Evolutionary conservation across 2,888 invertebrate species (phyloP).

Genomic region (Opisthograptis luteolata): DNA sequence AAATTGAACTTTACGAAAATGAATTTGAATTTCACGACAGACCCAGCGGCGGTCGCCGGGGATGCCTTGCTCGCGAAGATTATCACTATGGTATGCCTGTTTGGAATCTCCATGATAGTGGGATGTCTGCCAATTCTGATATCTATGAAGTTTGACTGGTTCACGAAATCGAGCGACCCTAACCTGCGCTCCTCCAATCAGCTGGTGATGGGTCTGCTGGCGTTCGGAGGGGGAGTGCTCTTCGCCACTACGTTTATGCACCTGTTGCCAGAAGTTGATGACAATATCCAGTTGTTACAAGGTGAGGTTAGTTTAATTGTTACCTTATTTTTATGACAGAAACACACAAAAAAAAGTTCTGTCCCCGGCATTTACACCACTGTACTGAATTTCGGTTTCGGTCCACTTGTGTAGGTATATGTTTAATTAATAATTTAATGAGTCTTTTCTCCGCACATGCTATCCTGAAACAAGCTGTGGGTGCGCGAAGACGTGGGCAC

Average conservation of each 20-base stretch:
- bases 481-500: slow-evolving; percentile 17
- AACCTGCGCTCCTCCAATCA: slow-evolving; percentile 78
- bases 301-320: slow-evolving; percentile 55
- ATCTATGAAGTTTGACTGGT: slow-evolving; percentile 87
- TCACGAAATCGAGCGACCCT: slow-evolving; percentile 65
- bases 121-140: slow-evolving; percentile 91
- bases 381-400: background rate
- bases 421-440: slow-evolving; percentile 15
- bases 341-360: background rate
- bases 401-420: slow-evolving; percentile 5
- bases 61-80: slow-evolving; percentile 88
- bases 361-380: slow-evolving; percentile 8
- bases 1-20: slow-evolving; percentile 30
- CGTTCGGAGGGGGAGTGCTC: slow-evolving; percentile 93
- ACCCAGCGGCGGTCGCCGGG: slow-evolving; percentile 44
- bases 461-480: slow-evolving; percentile 13
- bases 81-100: slow-evolving; percentile 91
- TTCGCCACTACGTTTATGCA: slow-evolving; percentile 93
- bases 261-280: slow-evolving; percentile 91
- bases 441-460: slow-evolving; percentile 7
- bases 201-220: slow-evolving; percentile 86
- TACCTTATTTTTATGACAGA: slow-evolving; percentile 4
- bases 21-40: slow-evolving; percentile 50
- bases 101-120: slow-evolving; percentile 89
- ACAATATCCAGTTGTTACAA: slow-evolving; percentile 86